These are phyloP conservation scores for Rhopalosiphum maidis DNA, from an alignment of 1,140 invertebrate genomes.

Conservation along the genomic window DNA sequence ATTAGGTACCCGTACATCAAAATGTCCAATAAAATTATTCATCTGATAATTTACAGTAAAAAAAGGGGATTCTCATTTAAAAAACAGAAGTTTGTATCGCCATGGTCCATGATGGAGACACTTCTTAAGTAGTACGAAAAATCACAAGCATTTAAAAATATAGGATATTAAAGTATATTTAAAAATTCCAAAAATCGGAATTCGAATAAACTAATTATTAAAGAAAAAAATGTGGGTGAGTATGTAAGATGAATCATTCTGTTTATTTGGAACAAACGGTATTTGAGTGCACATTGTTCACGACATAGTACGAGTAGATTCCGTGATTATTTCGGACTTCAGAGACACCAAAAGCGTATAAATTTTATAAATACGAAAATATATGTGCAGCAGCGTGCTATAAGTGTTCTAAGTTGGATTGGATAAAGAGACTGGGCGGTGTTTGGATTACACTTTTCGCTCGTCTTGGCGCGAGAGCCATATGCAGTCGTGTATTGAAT, in stretches of 20 bases:
- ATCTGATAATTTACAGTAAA: too few species aligned
- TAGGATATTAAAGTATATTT: background rate
- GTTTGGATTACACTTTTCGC: background rate
- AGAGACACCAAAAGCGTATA: background rate
- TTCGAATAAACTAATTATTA: background rate
- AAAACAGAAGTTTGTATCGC: too few species aligned
- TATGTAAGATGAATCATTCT: background rate
- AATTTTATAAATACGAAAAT: slow-evolving; percentile 1
- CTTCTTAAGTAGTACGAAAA: too few species aligned
- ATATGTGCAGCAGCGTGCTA: background rate
- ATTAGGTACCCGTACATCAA: too few species aligned
- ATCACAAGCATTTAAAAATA: background rate
- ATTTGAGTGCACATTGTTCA: background rate
- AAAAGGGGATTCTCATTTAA: too few species aligned
- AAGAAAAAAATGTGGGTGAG: background rate
- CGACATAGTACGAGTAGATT: background rate
- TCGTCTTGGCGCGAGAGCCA: background rate
- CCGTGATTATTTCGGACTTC: background rate
- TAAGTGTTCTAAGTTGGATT: background rate
- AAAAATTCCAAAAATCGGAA: background rate
- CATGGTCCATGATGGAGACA: too few species aligned
- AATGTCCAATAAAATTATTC: too few species aligned
- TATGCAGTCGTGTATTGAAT: slow-evolving; percentile 14
- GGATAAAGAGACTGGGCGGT: background rate
- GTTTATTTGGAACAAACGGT: background rate